Conservation (phyloP, 2,797 vertebrate species). For the Phylloscopus collybita region DNA sequence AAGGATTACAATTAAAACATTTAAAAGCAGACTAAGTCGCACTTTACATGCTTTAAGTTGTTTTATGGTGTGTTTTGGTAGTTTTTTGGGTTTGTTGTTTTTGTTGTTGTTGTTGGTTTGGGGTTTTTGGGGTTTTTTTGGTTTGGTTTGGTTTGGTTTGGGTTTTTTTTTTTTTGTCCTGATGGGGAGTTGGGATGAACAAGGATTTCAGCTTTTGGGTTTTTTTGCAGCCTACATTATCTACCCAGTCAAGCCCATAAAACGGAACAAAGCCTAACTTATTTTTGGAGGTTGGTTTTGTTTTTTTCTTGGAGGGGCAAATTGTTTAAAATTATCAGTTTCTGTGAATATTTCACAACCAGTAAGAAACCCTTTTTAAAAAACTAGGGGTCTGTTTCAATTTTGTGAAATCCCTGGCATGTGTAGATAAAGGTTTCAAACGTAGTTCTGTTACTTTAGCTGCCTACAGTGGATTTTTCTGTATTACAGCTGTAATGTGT, state of each 20-base stretch:
- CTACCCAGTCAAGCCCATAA: not conserved
- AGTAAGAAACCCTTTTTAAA: not conserved
- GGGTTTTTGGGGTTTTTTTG: too few species aligned
- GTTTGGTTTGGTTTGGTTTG: too few species aligned
- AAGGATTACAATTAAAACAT: not conserved
- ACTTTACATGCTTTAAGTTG: not conserved
- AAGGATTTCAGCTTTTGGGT: not conserved
- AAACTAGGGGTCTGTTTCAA: not conserved
- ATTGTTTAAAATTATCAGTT: not conserved
- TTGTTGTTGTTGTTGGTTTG: too few species aligned
- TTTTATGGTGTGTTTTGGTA: not conserved
- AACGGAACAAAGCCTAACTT: not conserved
- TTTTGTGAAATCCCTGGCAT: not conserved
- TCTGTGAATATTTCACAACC: not conserved
- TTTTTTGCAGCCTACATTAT: not conserved
- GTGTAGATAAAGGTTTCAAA: not conserved
- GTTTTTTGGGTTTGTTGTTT: too few species aligned
- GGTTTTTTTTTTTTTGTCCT: too few species aligned
- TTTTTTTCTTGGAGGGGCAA: not conserved
- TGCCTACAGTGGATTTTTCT: not conserved
- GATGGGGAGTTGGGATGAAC: not conserved
- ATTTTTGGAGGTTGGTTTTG: not conserved
- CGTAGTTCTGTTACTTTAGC: not conserved
- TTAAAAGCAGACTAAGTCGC: not conserved
- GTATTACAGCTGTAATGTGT: fast-evolving